Base-by-base conservation (phyloP, 2,888 invertebrate species). In the Luperina nickerlii region DNA sequence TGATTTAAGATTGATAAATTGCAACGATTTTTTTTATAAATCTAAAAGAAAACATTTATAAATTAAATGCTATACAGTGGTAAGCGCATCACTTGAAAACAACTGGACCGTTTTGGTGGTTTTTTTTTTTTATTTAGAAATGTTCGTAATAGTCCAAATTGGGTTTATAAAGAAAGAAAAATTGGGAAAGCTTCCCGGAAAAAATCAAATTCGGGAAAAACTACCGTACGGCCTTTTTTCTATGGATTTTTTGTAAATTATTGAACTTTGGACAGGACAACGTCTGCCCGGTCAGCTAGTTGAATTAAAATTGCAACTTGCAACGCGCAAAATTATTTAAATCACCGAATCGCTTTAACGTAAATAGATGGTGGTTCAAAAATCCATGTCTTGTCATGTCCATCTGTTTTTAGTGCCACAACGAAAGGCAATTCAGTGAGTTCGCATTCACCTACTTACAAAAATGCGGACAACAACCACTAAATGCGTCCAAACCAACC, bases 391-490 rank as follows among this genome's bases (percentile, higher is more conserved):
- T 51, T 60, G 60, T 68, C 48, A 60, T 60, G 60, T 66, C 38
- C 54, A 84, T 86, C 88, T 71, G 38, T 45, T 79, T 81, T 78
- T 51, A 42, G 80, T 54, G 88, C 90, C 89, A 45, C 78, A 78
- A 62, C 68, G 69, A 62, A 74, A 85, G 82, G 80, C 85, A 84
- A 90, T 90, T 90, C 87, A 87, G 90, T 87, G 86, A 87, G 87
- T 89, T 87, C 82, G 86, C 82, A 86, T 84, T 86, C 88, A 88
- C 89, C 90, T 90, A 89, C 90, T 91, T 88, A 84, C 87, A 86
- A 84, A 86, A 89, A 87, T 82, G 87, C 89, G 82, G 83, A 84
- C 89, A 89, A 86, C 87, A 90, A 88, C 1, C 87, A 89, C 89
- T 89, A 87, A 88, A 86, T 82, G 78, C 76, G 85, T 84, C 88